Conservation (phyloP, 2,113 vertebrate species). For the Ceyx margarethae region DNA sequence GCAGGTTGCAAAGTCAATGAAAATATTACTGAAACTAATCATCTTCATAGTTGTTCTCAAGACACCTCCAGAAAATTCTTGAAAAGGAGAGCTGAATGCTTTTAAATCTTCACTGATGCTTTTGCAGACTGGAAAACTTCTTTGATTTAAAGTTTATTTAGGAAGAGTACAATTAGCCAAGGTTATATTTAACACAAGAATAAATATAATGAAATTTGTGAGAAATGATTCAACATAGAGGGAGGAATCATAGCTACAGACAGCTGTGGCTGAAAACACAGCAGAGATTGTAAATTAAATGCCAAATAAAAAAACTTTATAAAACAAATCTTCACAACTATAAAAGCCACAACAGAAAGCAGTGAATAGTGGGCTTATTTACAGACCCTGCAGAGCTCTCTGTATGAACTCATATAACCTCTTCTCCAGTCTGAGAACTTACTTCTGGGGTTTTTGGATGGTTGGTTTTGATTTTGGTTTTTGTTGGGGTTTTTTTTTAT, state of each 20-base stretch:
- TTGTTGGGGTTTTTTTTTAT: background rate
- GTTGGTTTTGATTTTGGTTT: too few relatives aligned
- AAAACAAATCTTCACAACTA: background rate
- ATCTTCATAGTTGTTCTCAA: background rate
- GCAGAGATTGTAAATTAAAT: background rate
- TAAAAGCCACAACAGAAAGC: background rate
- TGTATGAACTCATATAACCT: background rate
- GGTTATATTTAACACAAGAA: background rate
- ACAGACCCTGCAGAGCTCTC: background rate
- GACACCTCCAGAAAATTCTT: background rate
- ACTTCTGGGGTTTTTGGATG: background rate
- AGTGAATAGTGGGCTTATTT: background rate
- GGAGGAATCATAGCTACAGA: background rate
- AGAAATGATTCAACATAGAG: background rate
- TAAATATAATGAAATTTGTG: background rate
- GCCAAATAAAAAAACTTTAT: conserved; percentile 1
- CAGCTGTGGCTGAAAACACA: background rate
- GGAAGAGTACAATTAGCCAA: background rate
- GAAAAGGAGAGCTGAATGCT: background rate
- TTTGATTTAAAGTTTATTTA: background rate
- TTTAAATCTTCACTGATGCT: background rate
- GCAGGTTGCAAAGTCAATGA: background rate
- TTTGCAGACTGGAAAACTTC: background rate
- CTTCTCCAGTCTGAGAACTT: background rate
- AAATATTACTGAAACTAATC: background rate